Conservation (phyloP, 2,888 invertebrate genomes). For the Polymixis flavicincta region DNA sequence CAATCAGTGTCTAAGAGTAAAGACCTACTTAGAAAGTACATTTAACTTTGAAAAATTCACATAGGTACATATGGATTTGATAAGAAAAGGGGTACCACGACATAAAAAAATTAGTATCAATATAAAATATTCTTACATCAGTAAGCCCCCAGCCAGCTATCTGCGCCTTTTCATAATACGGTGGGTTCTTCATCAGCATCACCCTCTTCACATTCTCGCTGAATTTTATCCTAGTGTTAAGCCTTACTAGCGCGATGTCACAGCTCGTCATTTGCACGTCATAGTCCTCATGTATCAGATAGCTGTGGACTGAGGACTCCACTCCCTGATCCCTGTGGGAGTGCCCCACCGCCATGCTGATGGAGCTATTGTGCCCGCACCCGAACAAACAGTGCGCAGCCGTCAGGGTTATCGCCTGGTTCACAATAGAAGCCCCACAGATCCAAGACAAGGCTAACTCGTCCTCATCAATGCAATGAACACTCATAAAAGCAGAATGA, state of each 20-base stretch:
- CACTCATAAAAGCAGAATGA: constrained; percentile 55
- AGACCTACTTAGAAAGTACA: too few species aligned
- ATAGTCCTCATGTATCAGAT: constrained; percentile 25
- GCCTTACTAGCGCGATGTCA: constrained; percentile 37
- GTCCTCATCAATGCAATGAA: constrained; percentile 16
- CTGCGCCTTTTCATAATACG: constrained; percentile 49
- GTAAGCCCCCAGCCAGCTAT: constrained; percentile 46
- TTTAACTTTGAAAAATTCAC: too few species aligned
- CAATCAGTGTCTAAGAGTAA: too few species aligned
- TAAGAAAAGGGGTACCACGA: too few species aligned
- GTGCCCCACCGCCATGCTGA: constrained; percentile 43
- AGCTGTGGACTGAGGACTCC: constrained; percentile 28
- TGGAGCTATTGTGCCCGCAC: constrained; percentile 21
- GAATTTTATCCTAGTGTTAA: constrained; percentile 12
- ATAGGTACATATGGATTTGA: too few species aligned
- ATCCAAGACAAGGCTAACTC: constrained; percentile 46
- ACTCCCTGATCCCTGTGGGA: constrained; percentile 16
- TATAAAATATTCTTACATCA: constrained; percentile 26
- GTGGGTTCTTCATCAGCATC: constrained; percentile 23
- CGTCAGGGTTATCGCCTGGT: constrained; percentile 52
- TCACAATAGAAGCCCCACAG: constrained; percentile 62
- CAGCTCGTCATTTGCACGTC: not conserved
- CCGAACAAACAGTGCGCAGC: constrained; percentile 57
- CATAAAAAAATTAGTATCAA: not conserved
- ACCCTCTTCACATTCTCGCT: constrained; percentile 29